Evolutionary conservation across 2,113 vertebrate genomes (phyloP), one percentile per base, ranked within the genome.

Genomic region (Ondatra zibethicus): DNA sequence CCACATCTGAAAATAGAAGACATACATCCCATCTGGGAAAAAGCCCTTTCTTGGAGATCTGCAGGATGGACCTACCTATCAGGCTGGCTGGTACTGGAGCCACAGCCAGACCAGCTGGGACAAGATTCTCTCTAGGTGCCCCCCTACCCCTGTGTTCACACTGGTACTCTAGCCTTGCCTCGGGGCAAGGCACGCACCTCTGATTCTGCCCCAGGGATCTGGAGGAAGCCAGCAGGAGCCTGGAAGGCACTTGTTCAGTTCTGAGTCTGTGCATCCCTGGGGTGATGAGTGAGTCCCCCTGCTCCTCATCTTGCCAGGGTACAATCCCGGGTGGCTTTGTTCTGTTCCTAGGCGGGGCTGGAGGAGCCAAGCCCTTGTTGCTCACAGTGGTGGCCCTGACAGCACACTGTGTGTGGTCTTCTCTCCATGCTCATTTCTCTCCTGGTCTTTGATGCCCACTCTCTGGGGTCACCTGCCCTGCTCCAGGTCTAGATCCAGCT

Each of bases 81-180:
- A 23, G 47, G 42, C 63, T 5, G 80, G 3, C 86, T 50, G 33
- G n/a, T 21, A 27, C 39, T 63, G 27, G 80, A 45, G 36, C 85
- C 36, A 5, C 39, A 25, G 42, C 11, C 39, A 1, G 87, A 21
- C 13, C 23, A 3, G 36, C 19, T 0, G 3, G 29, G 68, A 4
- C n/a, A 27, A 25, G 0, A 55, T 31, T 36, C 63, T 82, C n/a
- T 12, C 47, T 19, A 14, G 73, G 75, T 47, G 7, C 23, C 39
- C 0, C 55, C 19, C 55, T 7, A 58, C 55, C 55, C 0, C 92
- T 0, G 16, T 0, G 0, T n/a, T 77, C 39, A 16, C 2, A 1
- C 4, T 2, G 21, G 1, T 29, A 1, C 66, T 33, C 11, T 42
- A 12, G 1, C 10, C 50, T 42, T 16, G 50, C 81, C 81, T 23